These are phyloP conservation scores for Epistrophe eligans DNA, from an alignment of 2,888 invertebrate genomes.

Conservation along the genomic window DNA sequence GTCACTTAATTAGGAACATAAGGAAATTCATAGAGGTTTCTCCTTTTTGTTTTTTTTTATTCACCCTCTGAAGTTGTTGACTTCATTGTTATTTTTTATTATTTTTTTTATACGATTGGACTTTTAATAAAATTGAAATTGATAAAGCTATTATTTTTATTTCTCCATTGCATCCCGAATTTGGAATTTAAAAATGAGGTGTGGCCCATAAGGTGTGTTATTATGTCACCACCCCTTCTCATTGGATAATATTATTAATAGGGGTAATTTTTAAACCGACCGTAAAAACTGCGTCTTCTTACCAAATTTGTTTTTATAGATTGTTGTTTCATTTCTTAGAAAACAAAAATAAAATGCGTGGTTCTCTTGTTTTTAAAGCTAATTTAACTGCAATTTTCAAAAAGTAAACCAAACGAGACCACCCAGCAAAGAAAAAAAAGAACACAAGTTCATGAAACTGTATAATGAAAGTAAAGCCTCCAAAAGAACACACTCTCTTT, in stretches of 20 bases:
- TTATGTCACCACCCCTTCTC: constrained; percentile 44
- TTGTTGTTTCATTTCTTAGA: neutral
- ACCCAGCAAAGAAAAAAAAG: constrained; percentile 42
- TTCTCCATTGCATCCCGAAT: constrained; percentile 22
- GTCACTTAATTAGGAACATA: neutral
- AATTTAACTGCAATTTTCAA: constrained; percentile 18
- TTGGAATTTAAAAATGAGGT: constrained; percentile 46
- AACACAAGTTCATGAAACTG: constrained; percentile 54
- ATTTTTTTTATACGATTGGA: neutral
- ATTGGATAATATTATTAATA: neutral
- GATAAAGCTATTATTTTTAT: constrained; percentile 48
- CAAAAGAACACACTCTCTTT: constrained; percentile 31
- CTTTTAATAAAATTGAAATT: neutral
- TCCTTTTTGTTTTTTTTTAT: neutral
- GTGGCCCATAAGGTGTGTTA: constrained; percentile 45
- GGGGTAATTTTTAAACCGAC: constrained; percentile 13
- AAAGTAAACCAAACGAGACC: constrained; percentile 3
- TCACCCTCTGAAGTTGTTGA: neutral
- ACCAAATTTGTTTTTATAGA: neutral
- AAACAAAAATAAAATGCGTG: constrained; percentile 13
- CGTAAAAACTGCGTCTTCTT: constrained; percentile 17
- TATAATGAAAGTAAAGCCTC: constrained; percentile 43
- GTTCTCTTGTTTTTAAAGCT: neutral
- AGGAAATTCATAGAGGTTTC: neutral
- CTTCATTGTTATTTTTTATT: neutral